Base-by-base conservation (phyloP, 23 tunicate species). In the Trididemnum miniatum region DNA sequence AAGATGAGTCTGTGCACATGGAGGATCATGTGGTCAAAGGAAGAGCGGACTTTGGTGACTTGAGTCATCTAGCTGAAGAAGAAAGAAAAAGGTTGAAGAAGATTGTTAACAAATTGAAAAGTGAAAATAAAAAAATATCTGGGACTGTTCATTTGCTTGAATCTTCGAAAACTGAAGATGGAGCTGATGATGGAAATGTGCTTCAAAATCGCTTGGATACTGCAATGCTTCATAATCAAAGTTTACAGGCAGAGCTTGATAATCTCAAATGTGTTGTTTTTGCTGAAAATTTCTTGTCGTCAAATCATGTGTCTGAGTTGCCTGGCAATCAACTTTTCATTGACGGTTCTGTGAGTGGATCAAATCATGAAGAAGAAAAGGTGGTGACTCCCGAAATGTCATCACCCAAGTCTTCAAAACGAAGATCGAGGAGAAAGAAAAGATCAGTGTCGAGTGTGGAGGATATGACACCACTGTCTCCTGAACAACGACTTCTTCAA, bases 181-280 rank as follows among this genome's bases (percentile, higher is more conserved):
- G n/a, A 29, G 83, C 76, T 1, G 80, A 82, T 24, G 85, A 88
- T 22, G 24, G 35, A 37, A 34, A 38, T 7, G 31, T 88, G 20
- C 63, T 88, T 18, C 93, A 88, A 24, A 65, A 73, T 57, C 35
- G 76, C 12, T 35, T 88, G 0, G 93, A 88, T 54, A 82, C 84
- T 34, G 80, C 83, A 2, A 83, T 77, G 23, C 66, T 64, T 28
- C 93, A 88, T 20, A 88, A 88, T 50, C 75, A 63, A 35, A 82
- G 71, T 52, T 51, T 88, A 22, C 65, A 88, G 49, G 79, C 84
- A 3, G 93, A 88, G 51, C 79, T 88, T 25, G 87, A 88, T 40
- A 88, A 88, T 36, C 51, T 88, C 34, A 88, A 88, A 66, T 82
- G 87, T 30, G 93, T 80, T 1, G 87, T 88, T 5, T 88, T 88